phyloP scores from a whole-genome alignment of 2,113 vertebrate species.

The Lophochroa leadbeateri region DNA sequence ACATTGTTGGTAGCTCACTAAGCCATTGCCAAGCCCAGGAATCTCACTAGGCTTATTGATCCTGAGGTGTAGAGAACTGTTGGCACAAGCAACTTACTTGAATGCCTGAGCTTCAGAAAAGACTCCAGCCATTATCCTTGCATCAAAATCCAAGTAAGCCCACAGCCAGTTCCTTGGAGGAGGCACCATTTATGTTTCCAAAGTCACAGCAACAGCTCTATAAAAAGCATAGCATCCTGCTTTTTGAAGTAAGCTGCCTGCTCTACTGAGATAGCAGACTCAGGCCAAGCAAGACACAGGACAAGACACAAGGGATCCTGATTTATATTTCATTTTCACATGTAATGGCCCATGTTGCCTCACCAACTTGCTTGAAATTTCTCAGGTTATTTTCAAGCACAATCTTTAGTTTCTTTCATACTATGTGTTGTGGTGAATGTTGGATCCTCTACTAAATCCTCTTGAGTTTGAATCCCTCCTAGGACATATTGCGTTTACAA shows the following conservation, averaged over 20 bases:
- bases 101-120: constrained; percentile 4
- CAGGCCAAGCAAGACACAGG: neutral
- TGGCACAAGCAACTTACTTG: neutral
- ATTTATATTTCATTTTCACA: neutral
- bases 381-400: neutral
- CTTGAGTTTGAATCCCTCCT: neutral
- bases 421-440: neutral
- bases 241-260: neutral
- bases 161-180: neutral
- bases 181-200: neutral
- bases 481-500: neutral
- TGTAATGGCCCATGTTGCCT: neutral
- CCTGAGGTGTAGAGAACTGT: neutral
- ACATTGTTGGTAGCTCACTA: too few relatives aligned
- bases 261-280: neutral
- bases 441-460: neutral
- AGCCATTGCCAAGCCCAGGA: constrained; percentile 9
- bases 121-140: neutral
- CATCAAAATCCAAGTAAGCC: neutral
- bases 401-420: neutral
- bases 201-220: neutral
- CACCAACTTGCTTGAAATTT: neutral
- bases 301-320: neutral
- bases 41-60: constrained; percentile 35
- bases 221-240: neutral